Evolutionary conservation across 1,140 invertebrate species (phyloP).

Genomic region (Grapholita molesta): DNA sequence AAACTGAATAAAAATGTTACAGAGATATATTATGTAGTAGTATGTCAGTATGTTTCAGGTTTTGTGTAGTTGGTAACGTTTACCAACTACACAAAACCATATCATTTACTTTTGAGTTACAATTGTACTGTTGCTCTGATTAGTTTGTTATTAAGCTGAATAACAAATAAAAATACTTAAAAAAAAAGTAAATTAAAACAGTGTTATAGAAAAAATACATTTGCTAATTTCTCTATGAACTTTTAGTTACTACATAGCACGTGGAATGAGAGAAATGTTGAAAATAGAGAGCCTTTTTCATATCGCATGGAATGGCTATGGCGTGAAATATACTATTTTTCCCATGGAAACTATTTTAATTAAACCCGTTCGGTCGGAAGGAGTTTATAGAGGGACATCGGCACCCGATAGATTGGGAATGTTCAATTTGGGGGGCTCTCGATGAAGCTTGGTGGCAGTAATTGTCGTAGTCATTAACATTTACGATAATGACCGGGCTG

Average conservation of each 20-base stretch:
- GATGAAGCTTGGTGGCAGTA: conserved; percentile 60
- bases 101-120: too few species aligned
- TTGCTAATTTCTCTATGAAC: background rate
- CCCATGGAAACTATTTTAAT: conserved; percentile 71
- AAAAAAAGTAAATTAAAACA: background rate
- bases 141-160: background rate
- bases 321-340: conserved; percentile 49
- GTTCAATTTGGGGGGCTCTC: conserved; percentile 59
- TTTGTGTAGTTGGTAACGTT: too few species aligned
- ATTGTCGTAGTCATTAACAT: conserved; percentile 73
- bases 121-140: too few species aligned
- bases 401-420: conserved; percentile 60
- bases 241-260: background rate
- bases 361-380: conserved; percentile 59
- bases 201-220: background rate
- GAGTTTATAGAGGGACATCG: conserved; percentile 62
- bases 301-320: background rate
- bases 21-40: too few species aligned
- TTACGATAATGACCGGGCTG: conserved; percentile 68
- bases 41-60: too few species aligned
- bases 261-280: background rate
- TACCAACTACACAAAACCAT: too few species aligned
- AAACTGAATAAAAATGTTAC: too few species aligned
- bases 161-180: background rate
- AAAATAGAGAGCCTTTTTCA: conserved; percentile 5